Conservation (phyloP, 2,888 invertebrate genomes). For the Diarsia mendica region DNA sequence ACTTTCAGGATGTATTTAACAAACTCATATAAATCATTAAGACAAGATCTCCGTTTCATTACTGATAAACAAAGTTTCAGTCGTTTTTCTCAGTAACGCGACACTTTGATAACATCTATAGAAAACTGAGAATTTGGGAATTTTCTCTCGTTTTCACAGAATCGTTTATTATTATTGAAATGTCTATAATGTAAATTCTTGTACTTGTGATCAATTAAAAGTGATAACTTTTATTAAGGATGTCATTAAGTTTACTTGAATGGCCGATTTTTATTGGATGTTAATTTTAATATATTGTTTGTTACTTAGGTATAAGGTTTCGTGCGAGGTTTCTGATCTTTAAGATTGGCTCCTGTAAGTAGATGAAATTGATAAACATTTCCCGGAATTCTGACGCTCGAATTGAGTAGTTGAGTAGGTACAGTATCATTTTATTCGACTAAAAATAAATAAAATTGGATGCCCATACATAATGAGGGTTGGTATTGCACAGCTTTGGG, state of each 20-base stretch:
- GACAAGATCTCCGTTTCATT: constrained; percentile 11
- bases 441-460: neutral
- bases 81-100: constrained; percentile 22
- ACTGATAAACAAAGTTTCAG: constrained; percentile 26
- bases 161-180: constrained; percentile 37
- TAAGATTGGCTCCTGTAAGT: neutral
- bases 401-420: neutral
- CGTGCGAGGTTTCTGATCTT: constrained; percentile 17
- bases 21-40: constrained; percentile 21
- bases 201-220: constrained; percentile 34
- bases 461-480: neutral
- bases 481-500: neutral
- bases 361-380: constrained; percentile 1
- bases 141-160: constrained; percentile 34
- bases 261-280: constrained; percentile 14
- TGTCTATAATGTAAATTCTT: constrained; percentile 30
- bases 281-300: constrained; percentile 19
- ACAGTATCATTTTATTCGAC: too few relatives aligned
- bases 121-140: constrained; percentile 32
- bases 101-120: constrained; percentile 41
- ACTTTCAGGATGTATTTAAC: constrained; percentile 8
- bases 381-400: neutral
- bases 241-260: constrained; percentile 25
- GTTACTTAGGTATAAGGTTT: neutral
- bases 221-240: constrained; percentile 36